These are phyloP conservation scores for Elmis aenea DNA, from an alignment of 2,888 invertebrate species.

Conservation along the genomic window DNA sequence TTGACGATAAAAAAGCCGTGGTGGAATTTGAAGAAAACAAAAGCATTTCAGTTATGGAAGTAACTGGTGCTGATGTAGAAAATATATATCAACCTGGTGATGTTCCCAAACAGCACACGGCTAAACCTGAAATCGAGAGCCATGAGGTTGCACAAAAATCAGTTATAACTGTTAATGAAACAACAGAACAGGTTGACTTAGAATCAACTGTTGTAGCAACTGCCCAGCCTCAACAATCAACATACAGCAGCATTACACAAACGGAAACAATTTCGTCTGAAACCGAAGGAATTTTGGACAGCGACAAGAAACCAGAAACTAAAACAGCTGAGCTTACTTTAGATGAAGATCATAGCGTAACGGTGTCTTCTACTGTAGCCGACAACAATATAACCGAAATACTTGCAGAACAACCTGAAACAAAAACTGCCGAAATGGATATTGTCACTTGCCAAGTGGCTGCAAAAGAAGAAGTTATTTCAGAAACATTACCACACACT, in stretches of 20 bases:
- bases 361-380: conserved; percentile 48
- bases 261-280: conserved; percentile 48
- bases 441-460: conserved; percentile 46
- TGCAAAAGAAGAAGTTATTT: conserved; percentile 43
- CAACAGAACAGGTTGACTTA: conserved; percentile 40
- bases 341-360: conserved; percentile 44
- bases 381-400: conserved; percentile 47
- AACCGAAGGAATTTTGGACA: conserved; percentile 41
- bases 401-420: conserved; percentile 37
- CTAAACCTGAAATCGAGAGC: conserved; percentile 40
- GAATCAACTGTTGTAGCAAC: conserved; percentile 34
- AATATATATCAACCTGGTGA: conserved; percentile 33
- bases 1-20: conserved; percentile 44
- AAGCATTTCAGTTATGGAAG: conserved; percentile 49
- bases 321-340: conserved; percentile 44
- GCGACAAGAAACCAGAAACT: conserved; percentile 36
- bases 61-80: conserved; percentile 50
- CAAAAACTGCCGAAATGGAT: conserved; percentile 34
- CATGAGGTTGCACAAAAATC: conserved; percentile 49
- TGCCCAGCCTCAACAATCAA: conserved; percentile 40
- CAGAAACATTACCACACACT: conserved; percentile 34
- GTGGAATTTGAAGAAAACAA: conserved; percentile 44
- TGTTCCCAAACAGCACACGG: conserved; percentile 39
- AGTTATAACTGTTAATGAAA: conserved; percentile 46
- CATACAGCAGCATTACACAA: conserved; percentile 34